Base-by-base conservation (phyloP, 1,140 invertebrate species). In the Anastatus disparis region DNA sequence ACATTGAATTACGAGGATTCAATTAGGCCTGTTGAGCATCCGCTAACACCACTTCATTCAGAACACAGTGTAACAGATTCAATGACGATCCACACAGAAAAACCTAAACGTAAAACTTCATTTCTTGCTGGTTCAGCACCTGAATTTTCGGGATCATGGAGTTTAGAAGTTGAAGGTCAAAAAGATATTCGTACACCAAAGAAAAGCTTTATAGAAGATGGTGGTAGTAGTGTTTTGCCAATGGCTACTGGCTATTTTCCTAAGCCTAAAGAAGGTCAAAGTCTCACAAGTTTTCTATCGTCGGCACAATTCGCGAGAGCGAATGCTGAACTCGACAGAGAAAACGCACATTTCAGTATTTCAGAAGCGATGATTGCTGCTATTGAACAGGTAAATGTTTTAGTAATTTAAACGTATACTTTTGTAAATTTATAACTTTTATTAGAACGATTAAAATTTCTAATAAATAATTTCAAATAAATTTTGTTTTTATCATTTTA, bases 271-370 rank as follows among this genome's bases (percentile, higher is more conserved):
- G 88, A 91, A 79, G 92, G 93, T 2, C 93, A 95, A 84, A 93
- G 89, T 78, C 81, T 95, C 10, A 89, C 89, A 4, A 90, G 90
- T 61, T 95, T 94, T 78, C 80, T 95, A 2, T 90, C 91, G 3
- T 93, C 92, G 22, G 89, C 90, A 58, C 89, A 93, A 65, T 91
- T 93, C 77, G 88, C 90, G 27, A 84, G 89, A 74, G 88, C 90
- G 22, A 91, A 92, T 78, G 93, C 93, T 9, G 92, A 94, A 77
- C 82, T 95, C 58, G 93, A 95, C 74, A 89, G 92, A 78, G 94
- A 96, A 85, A 95, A 95, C 84, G 93, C 93, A 0, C 94, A 96
- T 84, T 96, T 96, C 81, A 92, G 89, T 77, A 92, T 95, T 69
- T 94, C 91, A 9, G 94, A 96, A 84, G 93, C 93, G 0, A 88